A percentile compares a stretch with the other conserved stretches of the same genome.
These are phyloP conservation scores for Pachyuromys duprasi DNA, from an alignment of 2,797 vertebrate genomes.

Conservation along the genomic window DNA sequence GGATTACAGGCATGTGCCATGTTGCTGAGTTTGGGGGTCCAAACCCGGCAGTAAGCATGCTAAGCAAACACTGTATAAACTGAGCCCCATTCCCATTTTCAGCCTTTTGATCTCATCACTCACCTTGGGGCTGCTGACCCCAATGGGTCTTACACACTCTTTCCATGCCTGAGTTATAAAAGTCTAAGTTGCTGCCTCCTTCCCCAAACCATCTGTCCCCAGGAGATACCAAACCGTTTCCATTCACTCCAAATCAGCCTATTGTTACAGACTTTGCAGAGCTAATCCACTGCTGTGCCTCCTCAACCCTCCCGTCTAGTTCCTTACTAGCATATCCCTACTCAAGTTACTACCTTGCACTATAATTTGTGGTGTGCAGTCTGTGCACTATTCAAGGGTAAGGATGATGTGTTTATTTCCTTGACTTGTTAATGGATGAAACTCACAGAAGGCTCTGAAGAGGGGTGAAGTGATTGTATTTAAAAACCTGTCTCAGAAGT, in stretches of 20 bases:
- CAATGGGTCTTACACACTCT: fast-evolving
- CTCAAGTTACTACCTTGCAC: background rate
- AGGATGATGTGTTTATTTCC: slow-evolving; percentile 15
- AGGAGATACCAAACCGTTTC: background rate
- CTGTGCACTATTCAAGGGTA: background rate
- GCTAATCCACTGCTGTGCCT: background rate
- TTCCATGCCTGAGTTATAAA: background rate
- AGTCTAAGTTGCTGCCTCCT: background rate
- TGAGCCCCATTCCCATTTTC: background rate
- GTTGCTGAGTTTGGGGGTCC: background rate
- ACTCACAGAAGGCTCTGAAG: background rate
- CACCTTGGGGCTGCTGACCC: background rate
- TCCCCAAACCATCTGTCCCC: background rate
- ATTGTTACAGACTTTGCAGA: background rate
- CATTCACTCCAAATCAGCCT: background rate
- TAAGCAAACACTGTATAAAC: background rate
- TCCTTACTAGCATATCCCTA: background rate
- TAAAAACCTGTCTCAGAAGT: background rate
- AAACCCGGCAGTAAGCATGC: background rate
- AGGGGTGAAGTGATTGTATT: background rate
- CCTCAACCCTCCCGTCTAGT: background rate
- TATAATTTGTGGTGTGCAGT: background rate
- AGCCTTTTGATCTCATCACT: background rate
- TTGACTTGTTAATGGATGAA: background rate
- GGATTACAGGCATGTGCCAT: background rate